Evolutionary conservation across 2,888 invertebrate species (phyloP).

Genomic region (Xestobium rufovillosum): DNA sequence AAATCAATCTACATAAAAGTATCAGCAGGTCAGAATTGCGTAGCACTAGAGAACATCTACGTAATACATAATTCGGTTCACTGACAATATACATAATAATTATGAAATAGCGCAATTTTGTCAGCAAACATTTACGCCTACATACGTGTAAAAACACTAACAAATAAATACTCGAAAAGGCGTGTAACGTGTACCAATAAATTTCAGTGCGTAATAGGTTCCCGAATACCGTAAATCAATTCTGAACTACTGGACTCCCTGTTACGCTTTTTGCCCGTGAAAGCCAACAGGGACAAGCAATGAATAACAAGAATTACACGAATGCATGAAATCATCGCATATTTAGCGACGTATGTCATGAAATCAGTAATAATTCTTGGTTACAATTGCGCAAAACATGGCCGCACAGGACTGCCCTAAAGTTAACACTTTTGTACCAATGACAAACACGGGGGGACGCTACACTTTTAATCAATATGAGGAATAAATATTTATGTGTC

Average conservation of each 20-base stretch:
- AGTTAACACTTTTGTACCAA: conserved; percentile 18
- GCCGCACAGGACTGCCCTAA: conserved; percentile 40
- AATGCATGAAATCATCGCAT: conserved; percentile 42
- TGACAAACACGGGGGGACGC: conserved; percentile 7
- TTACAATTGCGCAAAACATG: conserved; percentile 36
- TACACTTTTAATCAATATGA: conserved; percentile 7
- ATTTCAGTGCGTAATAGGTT: not conserved
- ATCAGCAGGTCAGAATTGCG: conserved; percentile 43
- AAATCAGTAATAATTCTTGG: conserved; percentile 40
- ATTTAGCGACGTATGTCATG: conserved; percentile 36
- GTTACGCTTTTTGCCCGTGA: conserved; percentile 41
- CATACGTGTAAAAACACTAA: too few species aligned
- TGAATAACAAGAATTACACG: conserved; percentile 41
- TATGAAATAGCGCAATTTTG: conserved; percentile 17
- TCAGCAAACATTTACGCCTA: conserved; percentile 23
- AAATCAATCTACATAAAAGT: conserved; percentile 41
- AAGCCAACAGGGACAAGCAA: conserved; percentile 41
- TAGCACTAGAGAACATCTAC: conserved; percentile 34
- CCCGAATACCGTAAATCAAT: conserved; percentile 34
- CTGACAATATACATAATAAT: conserved; percentile 27
- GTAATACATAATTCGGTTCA: conserved; percentile 25
- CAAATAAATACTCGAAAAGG: not conserved
- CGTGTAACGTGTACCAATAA: not conserved
- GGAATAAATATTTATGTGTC: conserved; percentile 18
- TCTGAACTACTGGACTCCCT: conserved; percentile 41